These are phyloP conservation scores for Spea hammondii DNA, from an alignment of 2,797 vertebrate genomes.

Conservation along the genomic window DNA sequence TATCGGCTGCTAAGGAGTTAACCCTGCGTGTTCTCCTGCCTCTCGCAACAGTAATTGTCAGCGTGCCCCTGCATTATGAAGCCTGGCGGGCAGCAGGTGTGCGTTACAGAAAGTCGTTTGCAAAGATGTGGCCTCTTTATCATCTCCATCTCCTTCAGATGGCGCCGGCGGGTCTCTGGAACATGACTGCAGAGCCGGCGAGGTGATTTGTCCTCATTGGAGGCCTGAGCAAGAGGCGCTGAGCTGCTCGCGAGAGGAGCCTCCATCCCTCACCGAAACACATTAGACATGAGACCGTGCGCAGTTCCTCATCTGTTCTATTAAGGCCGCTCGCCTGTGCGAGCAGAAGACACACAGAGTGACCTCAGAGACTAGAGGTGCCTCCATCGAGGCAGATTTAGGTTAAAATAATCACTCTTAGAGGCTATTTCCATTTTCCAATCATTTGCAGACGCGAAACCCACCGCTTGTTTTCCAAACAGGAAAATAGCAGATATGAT, in stretches of 20 bases:
- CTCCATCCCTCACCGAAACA: constrained; percentile 45
- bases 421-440: constrained; percentile 18
- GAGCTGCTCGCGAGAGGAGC: constrained; percentile 36
- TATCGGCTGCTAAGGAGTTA: constrained; percentile 13
- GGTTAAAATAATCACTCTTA: constrained; percentile 25
- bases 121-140: constrained; percentile 47
- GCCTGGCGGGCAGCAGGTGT: constrained; percentile 45
- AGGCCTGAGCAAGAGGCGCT: constrained; percentile 33
- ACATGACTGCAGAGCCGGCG: constrained; percentile 47
- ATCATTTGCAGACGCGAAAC: constrained; percentile 4
- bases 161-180: constrained; percentile 33
- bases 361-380: constrained; percentile 44
- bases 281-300: constrained; percentile 45
- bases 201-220: constrained; percentile 53
- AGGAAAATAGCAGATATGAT: background rate
- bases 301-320: constrained; percentile 43
- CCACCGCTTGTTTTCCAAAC: constrained; percentile 9
- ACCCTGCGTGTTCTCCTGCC: constrained; percentile 7
- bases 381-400: constrained; percentile 11
- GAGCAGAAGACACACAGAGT: constrained; percentile 25
- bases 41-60: constrained; percentile 17
- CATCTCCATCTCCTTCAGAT: constrained; percentile 43
- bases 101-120: constrained; percentile 43
- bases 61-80: constrained; percentile 44
- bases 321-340: constrained; percentile 31